Conservation (phyloP, 2,797 vertebrate genomes). For the Scarus forsteni region DNA sequence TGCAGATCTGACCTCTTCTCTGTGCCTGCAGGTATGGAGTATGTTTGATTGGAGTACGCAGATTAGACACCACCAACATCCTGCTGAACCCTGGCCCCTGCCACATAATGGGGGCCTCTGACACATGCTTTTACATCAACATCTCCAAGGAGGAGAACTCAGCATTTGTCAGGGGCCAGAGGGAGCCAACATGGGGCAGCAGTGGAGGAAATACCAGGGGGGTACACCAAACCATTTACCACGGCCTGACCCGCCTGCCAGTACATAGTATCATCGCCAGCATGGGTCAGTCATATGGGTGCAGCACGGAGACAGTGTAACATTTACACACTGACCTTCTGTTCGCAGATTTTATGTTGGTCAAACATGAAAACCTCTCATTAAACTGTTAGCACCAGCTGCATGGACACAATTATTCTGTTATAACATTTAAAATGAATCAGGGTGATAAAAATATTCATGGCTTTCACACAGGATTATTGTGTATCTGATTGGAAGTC, state of each 20-base stretch:
- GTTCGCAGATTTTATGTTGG: conserved; percentile 26
- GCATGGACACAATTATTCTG: conserved; percentile 25
- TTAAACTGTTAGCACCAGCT: conserved; percentile 5
- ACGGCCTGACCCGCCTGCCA: conserved; percentile 88
- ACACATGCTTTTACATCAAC: conserved; percentile 90
- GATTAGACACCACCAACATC: conserved; percentile 87
- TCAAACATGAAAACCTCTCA: conserved; percentile 31
- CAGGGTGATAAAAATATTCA: conserved; percentile 26
- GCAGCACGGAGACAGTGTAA: conserved; percentile 8
- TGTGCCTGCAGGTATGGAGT: conserved; percentile 84
- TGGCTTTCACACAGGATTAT: conserved; percentile 11
- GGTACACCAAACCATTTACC: conserved; percentile 83
- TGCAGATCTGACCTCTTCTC: conserved; percentile 17
- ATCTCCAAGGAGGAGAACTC: conserved; percentile 92
- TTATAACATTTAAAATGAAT: conserved; percentile 30
- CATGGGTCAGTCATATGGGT: conserved; percentile 84
- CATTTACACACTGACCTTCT: conserved; percentile 55
- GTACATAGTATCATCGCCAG: conserved; percentile 91
- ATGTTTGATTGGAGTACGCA: conserved; percentile 87
- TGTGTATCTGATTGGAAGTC: conserved; percentile 45
- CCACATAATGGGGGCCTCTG: conserved; percentile 88
- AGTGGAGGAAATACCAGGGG: conserved; percentile 75
- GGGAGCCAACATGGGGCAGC: conserved; percentile 81
- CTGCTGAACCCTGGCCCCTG: conserved; percentile 88
- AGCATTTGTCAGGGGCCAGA: conserved; percentile 86